phyloP scores from a whole-genome alignment of 2,113 vertebrate genomes.

The Aviceda subcristata region DNA sequence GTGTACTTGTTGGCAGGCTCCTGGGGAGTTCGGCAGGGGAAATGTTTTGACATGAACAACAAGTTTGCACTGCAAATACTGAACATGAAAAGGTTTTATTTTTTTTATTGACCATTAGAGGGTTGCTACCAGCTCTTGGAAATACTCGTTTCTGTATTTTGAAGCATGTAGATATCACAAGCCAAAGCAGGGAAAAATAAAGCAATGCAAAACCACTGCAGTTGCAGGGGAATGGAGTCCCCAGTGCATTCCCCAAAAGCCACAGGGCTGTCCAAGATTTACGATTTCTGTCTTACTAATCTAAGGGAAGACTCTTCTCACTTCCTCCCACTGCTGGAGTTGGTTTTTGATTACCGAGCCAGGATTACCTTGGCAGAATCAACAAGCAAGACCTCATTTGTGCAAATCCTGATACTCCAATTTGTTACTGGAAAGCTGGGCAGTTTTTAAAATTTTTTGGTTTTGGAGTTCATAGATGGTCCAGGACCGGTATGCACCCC shows the following conservation, averaged over 20 bases:
- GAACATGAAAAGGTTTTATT: background rate
- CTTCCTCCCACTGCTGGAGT: conserved; percentile 6
- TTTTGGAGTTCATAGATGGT: background rate
- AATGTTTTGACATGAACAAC: background rate
- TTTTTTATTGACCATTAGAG: background rate
- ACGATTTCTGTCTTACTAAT: background rate
- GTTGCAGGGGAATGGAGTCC: background rate
- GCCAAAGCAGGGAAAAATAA: background rate
- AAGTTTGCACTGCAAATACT: background rate
- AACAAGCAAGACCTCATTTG: conserved; percentile 1
- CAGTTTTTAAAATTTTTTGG: background rate
- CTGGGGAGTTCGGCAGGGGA: background rate
- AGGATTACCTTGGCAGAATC: conserved; percentile 46
- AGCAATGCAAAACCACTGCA: background rate
- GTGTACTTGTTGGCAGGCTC: background rate
- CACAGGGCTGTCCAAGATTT: background rate
- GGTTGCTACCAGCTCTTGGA: background rate
- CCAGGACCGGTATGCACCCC: background rate
- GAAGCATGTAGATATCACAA: background rate
- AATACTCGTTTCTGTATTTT: background rate
- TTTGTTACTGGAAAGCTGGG: conserved; percentile 17
- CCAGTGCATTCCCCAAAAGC: background rate
- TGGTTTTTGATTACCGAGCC: background rate
- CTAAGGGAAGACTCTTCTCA: background rate
- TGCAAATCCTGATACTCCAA: background rate